phyloP scores from a whole-genome alignment of 2,888 invertebrate genomes.

The Tillus elongatus region DNA sequence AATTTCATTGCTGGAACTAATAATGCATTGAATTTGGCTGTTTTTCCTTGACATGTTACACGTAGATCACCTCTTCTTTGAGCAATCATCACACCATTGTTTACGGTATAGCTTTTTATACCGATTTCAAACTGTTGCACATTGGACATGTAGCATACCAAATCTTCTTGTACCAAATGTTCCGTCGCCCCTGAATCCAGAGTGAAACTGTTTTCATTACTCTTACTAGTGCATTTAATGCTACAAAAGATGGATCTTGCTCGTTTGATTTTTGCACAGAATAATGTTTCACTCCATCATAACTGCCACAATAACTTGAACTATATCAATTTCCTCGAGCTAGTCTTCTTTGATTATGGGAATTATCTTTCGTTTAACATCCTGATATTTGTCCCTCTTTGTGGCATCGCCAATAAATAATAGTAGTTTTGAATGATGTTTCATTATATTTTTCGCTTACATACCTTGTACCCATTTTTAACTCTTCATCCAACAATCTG shows the following conservation, averaged over 20 bases:
- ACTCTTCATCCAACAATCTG: no score
- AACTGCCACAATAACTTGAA: no score
- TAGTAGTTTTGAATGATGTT: no score
- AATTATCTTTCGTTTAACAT: no score
- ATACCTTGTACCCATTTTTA: conserved; percentile 22
- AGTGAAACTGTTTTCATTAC: conserved; percentile 8
- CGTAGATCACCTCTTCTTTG: conserved; percentile 7
- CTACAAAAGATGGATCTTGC: conserved; percentile 10
- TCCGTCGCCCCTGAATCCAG: conserved; percentile 14
- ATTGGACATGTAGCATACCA: conserved; percentile 10
- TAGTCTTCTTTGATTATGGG: conserved; percentile 8
- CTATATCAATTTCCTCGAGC: background rate
- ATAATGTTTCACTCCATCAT: conserved; percentile 3
- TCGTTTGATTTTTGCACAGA: no score
- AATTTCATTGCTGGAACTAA: conserved; percentile 9
- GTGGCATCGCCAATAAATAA: no score
- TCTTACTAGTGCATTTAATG: conserved; percentile 4
- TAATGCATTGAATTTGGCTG: conserved; percentile 9
- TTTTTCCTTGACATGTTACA: conserved; percentile 9
- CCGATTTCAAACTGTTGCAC: conserved; percentile 7
- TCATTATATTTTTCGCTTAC: conserved; percentile 17
- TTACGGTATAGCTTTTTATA: conserved; percentile 8
- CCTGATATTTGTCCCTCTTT: no score
- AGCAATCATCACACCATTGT: conserved; percentile 10
- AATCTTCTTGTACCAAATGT: conserved; percentile 9